A percentile compares a stretch with the other conserved stretches of the same genome.
Conservation (phyloP, 2,797 vertebrate genomes). For the Paedocypris micromegethes region DNA sequence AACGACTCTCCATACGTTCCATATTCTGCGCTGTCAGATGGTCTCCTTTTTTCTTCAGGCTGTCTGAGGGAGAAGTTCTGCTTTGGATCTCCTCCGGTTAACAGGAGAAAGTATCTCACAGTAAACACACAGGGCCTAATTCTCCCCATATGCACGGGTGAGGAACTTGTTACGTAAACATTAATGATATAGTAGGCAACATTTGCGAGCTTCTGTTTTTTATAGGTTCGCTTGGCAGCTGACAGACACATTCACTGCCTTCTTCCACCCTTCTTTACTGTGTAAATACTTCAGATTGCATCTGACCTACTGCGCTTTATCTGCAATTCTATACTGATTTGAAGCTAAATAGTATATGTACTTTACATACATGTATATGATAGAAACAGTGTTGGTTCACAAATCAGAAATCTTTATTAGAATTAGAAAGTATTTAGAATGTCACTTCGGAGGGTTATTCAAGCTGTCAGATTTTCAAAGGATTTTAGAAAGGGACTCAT, state of each 20-base stretch:
- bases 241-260: conserved; percentile 16
- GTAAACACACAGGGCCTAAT: neutral
- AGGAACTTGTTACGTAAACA: conserved; percentile 11
- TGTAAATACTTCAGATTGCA: conserved; percentile 6
- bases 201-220: conserved; percentile 12
- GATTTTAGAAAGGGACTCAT: neutral
- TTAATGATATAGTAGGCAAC: conserved; percentile 16
- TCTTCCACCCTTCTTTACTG: conserved; percentile 7
- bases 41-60: neutral
- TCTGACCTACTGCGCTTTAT: neutral
- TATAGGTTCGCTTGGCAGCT: conserved; percentile 4
- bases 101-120: neutral
- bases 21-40: neutral
- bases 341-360: too few species aligned
- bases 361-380: too few species aligned
- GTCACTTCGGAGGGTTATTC: too few species aligned
- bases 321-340: too few species aligned
- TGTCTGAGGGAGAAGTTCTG: neutral
- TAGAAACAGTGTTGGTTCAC: too few species aligned
- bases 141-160: neutral
- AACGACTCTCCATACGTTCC: conserved; percentile 1
- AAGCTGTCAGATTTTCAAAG: too few species aligned
- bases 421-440: too few species aligned
- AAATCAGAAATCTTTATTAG: too few species aligned
- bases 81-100: neutral